Percentiles rank a stretch among this genome's conserved stretches.
Conservation (phyloP, 2,888 invertebrate genomes). For the Caenorhabditis sp. region DNA sequence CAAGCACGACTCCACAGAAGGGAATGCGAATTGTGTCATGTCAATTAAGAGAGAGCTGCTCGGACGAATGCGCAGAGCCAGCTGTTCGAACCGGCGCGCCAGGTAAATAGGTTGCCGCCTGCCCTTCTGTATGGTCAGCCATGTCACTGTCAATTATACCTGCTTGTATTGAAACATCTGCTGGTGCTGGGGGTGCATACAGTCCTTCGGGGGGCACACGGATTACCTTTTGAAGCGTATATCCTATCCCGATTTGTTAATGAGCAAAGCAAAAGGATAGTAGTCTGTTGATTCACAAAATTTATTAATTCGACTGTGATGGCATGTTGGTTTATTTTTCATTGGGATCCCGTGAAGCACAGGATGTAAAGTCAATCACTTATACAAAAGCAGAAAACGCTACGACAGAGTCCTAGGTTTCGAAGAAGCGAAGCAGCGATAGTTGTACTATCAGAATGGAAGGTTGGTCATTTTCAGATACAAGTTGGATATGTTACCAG, state of each 20-base stretch:
- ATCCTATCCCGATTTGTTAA: no score
- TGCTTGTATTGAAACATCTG: slow-evolving; percentile 57
- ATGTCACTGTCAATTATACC: slow-evolving; percentile 51
- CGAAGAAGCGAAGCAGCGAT: slow-evolving; percentile 16
- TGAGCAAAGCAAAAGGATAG: no score
- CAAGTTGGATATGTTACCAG: slow-evolving; percentile 43
- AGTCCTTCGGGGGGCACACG: no score
- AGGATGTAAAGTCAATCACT: slow-evolving; percentile 24
- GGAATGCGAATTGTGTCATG: slow-evolving; percentile 32
- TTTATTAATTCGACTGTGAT: slow-evolving; percentile 14
- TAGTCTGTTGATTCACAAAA: background rate
- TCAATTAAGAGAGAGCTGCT: slow-evolving; percentile 41
- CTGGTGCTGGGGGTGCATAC: slow-evolving; percentile 37
- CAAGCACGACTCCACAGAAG: background rate
- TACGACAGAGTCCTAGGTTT: background rate
- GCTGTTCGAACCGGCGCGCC: slow-evolving; percentile 49
- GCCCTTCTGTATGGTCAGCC: slow-evolving; percentile 44
- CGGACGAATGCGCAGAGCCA: slow-evolving; percentile 47
- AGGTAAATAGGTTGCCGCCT: slow-evolving; percentile 45
- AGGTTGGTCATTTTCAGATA: slow-evolving; percentile 23
- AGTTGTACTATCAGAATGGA: slow-evolving; percentile 32
- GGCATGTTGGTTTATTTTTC: slow-evolving; percentile 24
- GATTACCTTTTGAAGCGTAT: no score
- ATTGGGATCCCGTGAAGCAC: slow-evolving; percentile 39
- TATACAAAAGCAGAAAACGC: background rate